phyloP scores from a whole-genome alignment of 2,888 invertebrate species.

The Leptogaster cylindrica region DNA sequence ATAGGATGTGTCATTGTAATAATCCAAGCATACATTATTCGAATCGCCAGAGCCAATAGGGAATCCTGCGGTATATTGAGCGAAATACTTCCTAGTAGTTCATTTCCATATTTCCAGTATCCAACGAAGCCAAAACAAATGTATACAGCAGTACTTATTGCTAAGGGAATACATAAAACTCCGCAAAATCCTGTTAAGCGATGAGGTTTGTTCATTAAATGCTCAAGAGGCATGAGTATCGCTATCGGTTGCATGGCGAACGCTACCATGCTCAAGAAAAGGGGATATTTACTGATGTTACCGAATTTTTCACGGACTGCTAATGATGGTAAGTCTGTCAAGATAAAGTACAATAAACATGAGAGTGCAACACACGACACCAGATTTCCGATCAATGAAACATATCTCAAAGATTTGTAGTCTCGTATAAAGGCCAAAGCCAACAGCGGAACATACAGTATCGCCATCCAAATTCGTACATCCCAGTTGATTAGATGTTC shows the following conservation, averaged over 20 bases:
- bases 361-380: conserved; percentile 75
- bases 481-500: conserved; percentile 54
- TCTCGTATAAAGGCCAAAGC: conserved; percentile 76
- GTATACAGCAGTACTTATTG: conserved; percentile 76
- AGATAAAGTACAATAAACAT: conserved; percentile 75
- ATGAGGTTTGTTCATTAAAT: conserved; percentile 85
- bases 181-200: conserved; percentile 78
- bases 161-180: conserved; percentile 83
- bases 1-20: conserved; percentile 85
- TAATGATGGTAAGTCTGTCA: conserved; percentile 68
- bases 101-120: conserved; percentile 78
- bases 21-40: conserved; percentile 69
- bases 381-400: conserved; percentile 83
- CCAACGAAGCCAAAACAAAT: conserved; percentile 82
- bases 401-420: conserved; percentile 80
- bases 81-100: conserved; percentile 77
- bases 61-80: conserved; percentile 74
- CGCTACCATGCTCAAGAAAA: conserved; percentile 76
- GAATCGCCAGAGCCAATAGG: conserved; percentile 71
- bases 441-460: conserved; percentile 72
- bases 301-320: conserved; percentile 64
- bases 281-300: conserved; percentile 60
- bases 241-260: conserved; percentile 87
- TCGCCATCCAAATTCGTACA: conserved; percentile 70
- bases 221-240: conserved; percentile 86